Evolutionary conservation across 2,797 vertebrate genomes (phyloP).

Genomic region (Notamacropus eugenii): DNA sequence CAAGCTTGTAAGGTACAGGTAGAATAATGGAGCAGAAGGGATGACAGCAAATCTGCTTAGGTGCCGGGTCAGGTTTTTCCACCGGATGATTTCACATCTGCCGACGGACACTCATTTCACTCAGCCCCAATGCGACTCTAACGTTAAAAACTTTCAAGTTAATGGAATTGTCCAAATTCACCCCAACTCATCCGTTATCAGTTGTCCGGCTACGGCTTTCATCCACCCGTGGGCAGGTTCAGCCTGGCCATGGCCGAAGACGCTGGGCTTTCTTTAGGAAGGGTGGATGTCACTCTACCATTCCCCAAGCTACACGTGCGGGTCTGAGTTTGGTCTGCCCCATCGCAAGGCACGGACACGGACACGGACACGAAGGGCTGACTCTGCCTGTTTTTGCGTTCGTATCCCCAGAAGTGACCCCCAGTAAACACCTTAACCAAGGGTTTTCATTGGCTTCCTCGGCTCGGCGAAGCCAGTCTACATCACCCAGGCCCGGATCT

Average conservation of each 20-base stretch:
- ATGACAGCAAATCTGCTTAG: neutral
- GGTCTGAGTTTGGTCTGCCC: neutral
- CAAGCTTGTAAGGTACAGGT: neutral
- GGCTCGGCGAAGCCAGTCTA: neutral
- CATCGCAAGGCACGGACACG: neutral
- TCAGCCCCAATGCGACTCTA: neutral
- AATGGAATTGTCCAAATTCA: slow-evolving; percentile 36
- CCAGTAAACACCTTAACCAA: neutral
- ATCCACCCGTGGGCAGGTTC: neutral
- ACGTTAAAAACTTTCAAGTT: slow-evolving; percentile 39
- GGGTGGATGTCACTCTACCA: neutral
- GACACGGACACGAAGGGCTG: neutral
- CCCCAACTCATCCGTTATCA: neutral
- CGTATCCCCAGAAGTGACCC: neutral
- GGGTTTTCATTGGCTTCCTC: neutral
- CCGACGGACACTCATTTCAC: slow-evolving; percentile 35
- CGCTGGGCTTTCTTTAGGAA: neutral
- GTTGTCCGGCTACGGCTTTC: slow-evolving; percentile 12
- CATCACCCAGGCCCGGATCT: too few relatives aligned
- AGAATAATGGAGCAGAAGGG: slow-evolving; percentile 7
- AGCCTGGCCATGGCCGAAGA: neutral
- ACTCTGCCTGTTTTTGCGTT: neutral
- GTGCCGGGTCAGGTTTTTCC: neutral
- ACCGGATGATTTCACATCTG: neutral
- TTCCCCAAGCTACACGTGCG: neutral